phyloP scores from a whole-genome alignment of 35 echinoderm and acorn worm species.

The Amphiura filiformis region DNA sequence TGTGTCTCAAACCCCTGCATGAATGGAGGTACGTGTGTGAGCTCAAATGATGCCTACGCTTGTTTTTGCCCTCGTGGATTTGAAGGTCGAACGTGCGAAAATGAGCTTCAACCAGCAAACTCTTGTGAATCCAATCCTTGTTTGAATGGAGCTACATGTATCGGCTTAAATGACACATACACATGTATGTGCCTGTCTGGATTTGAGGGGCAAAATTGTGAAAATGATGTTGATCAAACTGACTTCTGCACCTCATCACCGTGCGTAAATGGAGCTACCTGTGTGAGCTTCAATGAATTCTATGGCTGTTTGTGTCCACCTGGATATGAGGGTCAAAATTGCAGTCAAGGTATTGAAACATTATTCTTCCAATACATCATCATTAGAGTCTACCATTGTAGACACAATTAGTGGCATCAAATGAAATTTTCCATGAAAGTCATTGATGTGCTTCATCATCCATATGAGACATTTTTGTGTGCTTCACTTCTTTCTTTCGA shows the following conservation, averaged over 20 bases:
- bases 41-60: neutral
- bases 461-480: too few species aligned
- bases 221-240: slow-evolving; percentile 6
- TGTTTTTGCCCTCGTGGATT: slow-evolving; percentile 6
- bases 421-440: too few species aligned
- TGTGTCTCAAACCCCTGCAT: slow-evolving; percentile 51
- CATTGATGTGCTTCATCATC: too few species aligned
- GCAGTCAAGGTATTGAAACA: neutral
- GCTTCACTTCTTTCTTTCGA: too few species aligned
- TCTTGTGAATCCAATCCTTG: slow-evolving; percentile 42
- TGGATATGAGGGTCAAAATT: neutral
- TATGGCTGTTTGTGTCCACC: neutral
- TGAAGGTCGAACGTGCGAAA: neutral
- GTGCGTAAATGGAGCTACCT: neutral
- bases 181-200: slow-evolving; percentile 34
- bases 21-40: slow-evolving; percentile 42
- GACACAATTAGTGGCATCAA: too few species aligned
- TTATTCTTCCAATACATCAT: too few species aligned
- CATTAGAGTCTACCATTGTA: too few species aligned
- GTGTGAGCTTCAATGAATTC: neutral
- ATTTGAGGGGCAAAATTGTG: slow-evolving; percentile 29
- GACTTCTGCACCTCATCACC: neutral
- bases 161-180: slow-evolving; percentile 19
- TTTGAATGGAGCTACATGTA: slow-evolving; percentile 61
- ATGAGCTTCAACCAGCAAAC: neutral